These are phyloP conservation scores for Graphium colonna DNA, from an alignment of 2,888 invertebrate species.

Conservation along the genomic window DNA sequence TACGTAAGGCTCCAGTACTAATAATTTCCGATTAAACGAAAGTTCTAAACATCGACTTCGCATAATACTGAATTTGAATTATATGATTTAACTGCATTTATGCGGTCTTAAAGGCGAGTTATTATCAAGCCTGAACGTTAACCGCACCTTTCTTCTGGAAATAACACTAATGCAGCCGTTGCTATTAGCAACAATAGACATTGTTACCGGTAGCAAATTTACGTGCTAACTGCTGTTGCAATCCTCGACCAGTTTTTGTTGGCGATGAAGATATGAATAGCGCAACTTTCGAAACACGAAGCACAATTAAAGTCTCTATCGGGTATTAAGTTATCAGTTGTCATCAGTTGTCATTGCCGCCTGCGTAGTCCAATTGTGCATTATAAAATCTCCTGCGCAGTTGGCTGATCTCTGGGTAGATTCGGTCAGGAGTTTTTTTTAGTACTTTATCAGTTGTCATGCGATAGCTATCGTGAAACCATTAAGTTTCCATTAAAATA, in stretches of 20 bases:
- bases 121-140: constrained; percentile 20
- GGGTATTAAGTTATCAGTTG: constrained; percentile 24
- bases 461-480: too few relatives aligned
- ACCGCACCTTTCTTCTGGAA: constrained; percentile 33
- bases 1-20: not conserved
- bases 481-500: too few relatives aligned
- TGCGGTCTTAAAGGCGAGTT: constrained; percentile 18
- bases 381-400: too few relatives aligned
- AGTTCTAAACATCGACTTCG: not conserved
- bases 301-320: constrained; percentile 45
- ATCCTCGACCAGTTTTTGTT: constrained; percentile 60
- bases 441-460: too few relatives aligned
- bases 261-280: constrained; percentile 63
- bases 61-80: constrained; percentile 11
- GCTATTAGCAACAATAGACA: constrained; percentile 57
- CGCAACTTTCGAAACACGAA: constrained; percentile 45
- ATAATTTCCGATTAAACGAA: not conserved
- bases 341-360: too few relatives aligned
- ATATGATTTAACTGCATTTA: constrained; percentile 11
- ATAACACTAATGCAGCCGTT: constrained; percentile 55
- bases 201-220: constrained; percentile 59
- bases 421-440: too few relatives aligned
- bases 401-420: too few relatives aligned
- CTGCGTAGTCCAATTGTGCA: too few relatives aligned
- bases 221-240: constrained; percentile 50